phyloP scores from a whole-genome alignment of 2,797 vertebrate genomes.

The Garrulus glandarius region DNA sequence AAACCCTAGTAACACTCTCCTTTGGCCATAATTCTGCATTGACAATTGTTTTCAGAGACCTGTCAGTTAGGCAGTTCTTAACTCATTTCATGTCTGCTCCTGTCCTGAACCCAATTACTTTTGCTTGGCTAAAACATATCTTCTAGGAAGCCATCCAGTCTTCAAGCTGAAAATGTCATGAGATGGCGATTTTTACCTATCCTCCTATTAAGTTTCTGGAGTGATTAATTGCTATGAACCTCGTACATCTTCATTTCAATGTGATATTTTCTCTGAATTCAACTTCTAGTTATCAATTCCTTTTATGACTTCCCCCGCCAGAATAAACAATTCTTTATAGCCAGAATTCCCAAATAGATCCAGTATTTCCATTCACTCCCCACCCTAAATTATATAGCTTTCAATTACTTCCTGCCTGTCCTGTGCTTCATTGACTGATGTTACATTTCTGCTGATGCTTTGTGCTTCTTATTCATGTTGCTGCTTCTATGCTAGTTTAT shows the following conservation, averaged over 20 bases:
- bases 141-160: background rate
- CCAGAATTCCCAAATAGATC: background rate
- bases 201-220: background rate
- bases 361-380: background rate
- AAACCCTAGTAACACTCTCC: slow-evolving; percentile 1
- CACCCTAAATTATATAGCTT: background rate
- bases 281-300: background rate
- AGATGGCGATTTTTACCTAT: slow-evolving; percentile 29
- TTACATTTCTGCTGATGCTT: background rate
- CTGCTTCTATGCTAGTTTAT: background rate
- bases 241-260: background rate
- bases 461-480: background rate
- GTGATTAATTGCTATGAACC: slow-evolving; percentile 7
- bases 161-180: slow-evolving; percentile 31
- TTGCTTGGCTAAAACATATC: background rate
- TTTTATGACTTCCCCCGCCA: background rate
- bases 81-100: slow-evolving; percentile 46
- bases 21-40: slow-evolving; percentile 38
- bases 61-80: slow-evolving; percentile 48
- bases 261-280: background rate
- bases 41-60: slow-evolving; percentile 40
- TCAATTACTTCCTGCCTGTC: background rate
- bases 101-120: slow-evolving; percentile 48
- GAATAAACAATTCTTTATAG: background rate
- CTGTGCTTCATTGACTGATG: background rate